phyloP scores from a whole-genome alignment of 2,888 invertebrate species.

The Xestoiulus laeticollis region DNA sequence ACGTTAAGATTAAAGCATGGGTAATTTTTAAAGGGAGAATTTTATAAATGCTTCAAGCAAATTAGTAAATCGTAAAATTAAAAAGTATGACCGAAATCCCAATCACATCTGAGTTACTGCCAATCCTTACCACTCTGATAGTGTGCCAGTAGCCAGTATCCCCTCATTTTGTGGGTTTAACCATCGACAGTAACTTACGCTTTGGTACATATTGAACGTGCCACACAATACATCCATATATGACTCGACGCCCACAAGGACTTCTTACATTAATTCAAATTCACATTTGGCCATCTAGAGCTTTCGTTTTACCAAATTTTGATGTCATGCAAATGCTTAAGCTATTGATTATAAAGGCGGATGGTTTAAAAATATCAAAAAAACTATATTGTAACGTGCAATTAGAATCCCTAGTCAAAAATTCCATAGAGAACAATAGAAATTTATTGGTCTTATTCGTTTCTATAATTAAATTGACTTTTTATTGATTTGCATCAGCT shows the following conservation, averaged over 20 bases:
- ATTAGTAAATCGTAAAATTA: background rate
- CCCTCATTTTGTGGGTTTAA: background rate
- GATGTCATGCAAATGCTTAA: background rate
- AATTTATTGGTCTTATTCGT: no score
- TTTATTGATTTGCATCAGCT: no score
- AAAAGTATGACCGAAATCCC: constrained; percentile 12
- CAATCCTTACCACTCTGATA: background rate
- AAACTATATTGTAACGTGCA: background rate
- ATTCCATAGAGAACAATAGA: no score
- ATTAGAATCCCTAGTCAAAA: background rate
- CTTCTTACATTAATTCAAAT: background rate
- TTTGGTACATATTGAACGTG: background rate
- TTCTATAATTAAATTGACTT: no score
- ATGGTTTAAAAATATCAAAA: background rate
- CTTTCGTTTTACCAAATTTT: background rate
- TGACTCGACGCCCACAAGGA: background rate
- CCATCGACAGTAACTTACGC: constrained; percentile 16
- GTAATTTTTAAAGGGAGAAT: background rate
- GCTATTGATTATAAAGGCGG: background rate
- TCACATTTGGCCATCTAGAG: background rate
- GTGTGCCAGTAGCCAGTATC: background rate
- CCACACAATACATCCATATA: background rate
- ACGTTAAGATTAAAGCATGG: background rate
- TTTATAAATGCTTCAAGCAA: background rate
- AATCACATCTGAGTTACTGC: background rate